A percentile compares a stretch with the other conserved stretches of the same genome.
Conservation (phyloP, 2,797 vertebrate species). For the Taeniopygia guttata region DNA sequence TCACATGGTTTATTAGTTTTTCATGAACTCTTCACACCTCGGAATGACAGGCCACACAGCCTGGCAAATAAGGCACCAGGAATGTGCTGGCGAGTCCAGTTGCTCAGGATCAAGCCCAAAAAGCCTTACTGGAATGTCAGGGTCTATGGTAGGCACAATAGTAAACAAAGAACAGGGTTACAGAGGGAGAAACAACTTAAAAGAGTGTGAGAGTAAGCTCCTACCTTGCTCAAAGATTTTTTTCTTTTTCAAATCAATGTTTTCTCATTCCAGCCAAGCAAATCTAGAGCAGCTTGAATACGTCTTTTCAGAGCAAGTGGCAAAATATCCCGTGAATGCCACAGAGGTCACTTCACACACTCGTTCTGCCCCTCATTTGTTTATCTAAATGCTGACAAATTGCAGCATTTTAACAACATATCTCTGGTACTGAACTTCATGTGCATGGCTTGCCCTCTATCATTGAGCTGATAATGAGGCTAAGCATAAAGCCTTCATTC, state of each 20-base stretch:
- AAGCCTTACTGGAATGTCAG: conserved; percentile 17
- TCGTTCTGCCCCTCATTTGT: conserved; percentile 77
- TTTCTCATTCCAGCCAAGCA: conserved; percentile 16
- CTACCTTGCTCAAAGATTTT: neutral
- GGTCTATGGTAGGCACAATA: conserved; percentile 36
- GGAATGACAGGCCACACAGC: neutral
- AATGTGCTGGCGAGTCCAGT: neutral
- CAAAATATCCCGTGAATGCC: conserved; percentile 67
- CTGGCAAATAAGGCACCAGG: neutral
- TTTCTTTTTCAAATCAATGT: neutral
- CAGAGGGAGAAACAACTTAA: conserved; percentile 30
- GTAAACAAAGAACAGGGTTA: conserved; percentile 51
- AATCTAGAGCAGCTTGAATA: conserved; percentile 28
- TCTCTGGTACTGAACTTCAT: conserved; percentile 74
- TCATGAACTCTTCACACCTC: neutral
- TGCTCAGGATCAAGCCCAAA: conserved; percentile 33
- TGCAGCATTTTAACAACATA: conserved; percentile 80
- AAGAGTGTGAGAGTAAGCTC: conserved; percentile 20
- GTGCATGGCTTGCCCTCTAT: conserved; percentile 75
- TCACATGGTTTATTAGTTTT: neutral
- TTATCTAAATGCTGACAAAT: conserved; percentile 87
- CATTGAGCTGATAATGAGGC: conserved; percentile 80
- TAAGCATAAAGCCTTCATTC: conserved; percentile 80
- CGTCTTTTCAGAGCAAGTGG: conserved; percentile 67
- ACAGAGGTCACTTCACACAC: conserved; percentile 71